Conservation (phyloP, 2,113 vertebrate genomes). For the Scophthalmus maximus region DNA sequence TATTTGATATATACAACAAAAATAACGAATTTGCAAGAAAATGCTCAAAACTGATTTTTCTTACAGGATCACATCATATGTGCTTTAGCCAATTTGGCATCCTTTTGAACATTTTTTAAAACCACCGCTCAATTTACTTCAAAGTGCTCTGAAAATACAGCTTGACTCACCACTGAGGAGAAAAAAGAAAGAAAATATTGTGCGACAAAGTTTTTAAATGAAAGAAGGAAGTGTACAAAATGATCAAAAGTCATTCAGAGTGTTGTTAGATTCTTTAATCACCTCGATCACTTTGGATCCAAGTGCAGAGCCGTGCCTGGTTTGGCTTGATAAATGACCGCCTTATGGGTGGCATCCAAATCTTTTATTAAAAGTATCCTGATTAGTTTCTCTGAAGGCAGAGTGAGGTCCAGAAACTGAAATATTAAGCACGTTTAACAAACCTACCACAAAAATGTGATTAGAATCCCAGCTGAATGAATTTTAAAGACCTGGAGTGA, state of each 20-base stretch:
- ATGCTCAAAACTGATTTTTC: background rate
- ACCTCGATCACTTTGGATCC: slow-evolving; percentile 15
- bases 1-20: no score
- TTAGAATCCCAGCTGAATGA: slow-evolving; percentile 32
- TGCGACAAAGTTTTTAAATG: background rate
- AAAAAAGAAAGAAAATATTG: background rate
- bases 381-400: slow-evolving; percentile 41
- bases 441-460: slow-evolving; percentile 31
- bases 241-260: background rate
- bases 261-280: slow-evolving; percentile 12
- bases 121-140: background rate
- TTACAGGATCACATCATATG: background rate
- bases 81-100: background rate
- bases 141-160: background rate
- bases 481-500: slow-evolving; percentile 51
- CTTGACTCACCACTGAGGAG: background rate
- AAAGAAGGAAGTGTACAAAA: background rate
- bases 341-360: slow-evolving; percentile 41
- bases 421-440: slow-evolving; percentile 35
- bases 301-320: slow-evolving; percentile 12
- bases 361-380: slow-evolving; percentile 30
- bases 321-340: slow-evolving; percentile 44
- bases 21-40: slow-evolving; percentile 4
- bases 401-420: slow-evolving; percentile 4
- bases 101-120: slow-evolving; percentile 4